phyloP scores from a whole-genome alignment of 2,113 vertebrate genomes.

The Serinus canaria region DNA sequence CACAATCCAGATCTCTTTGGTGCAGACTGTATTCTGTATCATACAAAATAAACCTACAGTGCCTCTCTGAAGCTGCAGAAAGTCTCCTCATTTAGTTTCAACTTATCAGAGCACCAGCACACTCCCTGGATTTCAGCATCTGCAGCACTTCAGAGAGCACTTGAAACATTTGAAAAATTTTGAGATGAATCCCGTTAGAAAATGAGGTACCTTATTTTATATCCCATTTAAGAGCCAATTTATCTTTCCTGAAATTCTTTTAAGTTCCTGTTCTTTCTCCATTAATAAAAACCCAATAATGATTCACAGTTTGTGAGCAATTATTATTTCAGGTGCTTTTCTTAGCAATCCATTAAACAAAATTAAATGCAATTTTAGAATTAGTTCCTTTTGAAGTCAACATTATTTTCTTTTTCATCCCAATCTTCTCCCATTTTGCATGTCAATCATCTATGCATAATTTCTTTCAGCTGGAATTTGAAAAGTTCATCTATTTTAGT shows the following conservation, averaged over 20 bases:
- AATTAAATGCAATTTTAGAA: constrained; percentile 17
- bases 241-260: background rate
- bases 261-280: background rate
- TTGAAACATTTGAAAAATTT: background rate
- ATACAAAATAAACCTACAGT: background rate
- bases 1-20: background rate
- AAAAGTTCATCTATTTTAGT: constrained; percentile 4
- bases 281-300: background rate
- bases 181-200: background rate
- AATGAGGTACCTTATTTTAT: background rate
- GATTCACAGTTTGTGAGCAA: background rate
- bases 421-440: background rate
- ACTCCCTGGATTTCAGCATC: background rate
- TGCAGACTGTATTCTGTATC: background rate
- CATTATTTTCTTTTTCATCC: background rate
- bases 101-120: background rate
- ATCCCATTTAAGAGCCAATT: background rate
- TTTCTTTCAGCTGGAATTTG: constrained; percentile 30
- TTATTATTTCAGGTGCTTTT: constrained; percentile 5
- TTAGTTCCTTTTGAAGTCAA: background rate
- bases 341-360: background rate
- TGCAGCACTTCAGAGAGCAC: background rate
- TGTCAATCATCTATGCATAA: constrained; percentile 7
- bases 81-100: background rate
- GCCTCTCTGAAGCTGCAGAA: background rate